Percentiles rank a stretch among this genome's conserved stretches.
Evolutionary conservation across 2,888 invertebrate genomes (phyloP).

Genomic region (Tipula vernalis): DNA sequence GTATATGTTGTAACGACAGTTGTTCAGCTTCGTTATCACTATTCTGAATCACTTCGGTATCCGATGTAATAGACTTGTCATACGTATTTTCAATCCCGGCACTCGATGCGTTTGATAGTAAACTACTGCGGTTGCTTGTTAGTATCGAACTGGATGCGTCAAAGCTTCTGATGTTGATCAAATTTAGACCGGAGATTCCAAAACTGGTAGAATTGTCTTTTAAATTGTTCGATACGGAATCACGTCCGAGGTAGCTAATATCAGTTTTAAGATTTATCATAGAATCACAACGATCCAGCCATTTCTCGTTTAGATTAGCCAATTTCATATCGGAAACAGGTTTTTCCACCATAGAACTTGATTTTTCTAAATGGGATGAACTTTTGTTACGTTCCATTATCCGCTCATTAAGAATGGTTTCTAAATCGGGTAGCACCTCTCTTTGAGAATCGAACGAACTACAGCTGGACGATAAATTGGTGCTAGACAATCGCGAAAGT

Average conservation of each 20-base stretch:
- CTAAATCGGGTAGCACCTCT: constrained; percentile 29
- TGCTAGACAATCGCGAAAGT: constrained; percentile 27
- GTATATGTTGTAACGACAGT: constrained; percentile 38
- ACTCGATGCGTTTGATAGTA: background rate
- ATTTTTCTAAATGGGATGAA: background rate
- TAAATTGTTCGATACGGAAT: background rate
- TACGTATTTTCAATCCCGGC: constrained; percentile 23
- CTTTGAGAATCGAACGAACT: constrained; percentile 5
- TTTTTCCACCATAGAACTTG: background rate
- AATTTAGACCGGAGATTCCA: constrained; percentile 8
- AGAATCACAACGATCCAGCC: constrained; percentile 28
- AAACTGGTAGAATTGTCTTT: background rate
- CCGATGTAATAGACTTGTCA: constrained; percentile 25
- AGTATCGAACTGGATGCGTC: background rate
- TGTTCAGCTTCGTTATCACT: constrained; percentile 50
- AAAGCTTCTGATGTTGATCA: background rate
- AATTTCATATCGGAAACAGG: constrained; percentile 19
- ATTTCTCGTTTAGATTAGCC: constrained; percentile 34
- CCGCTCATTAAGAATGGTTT: constrained; percentile 28
- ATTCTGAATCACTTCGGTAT: constrained; percentile 52
- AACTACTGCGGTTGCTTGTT: background rate
- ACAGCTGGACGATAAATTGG: constrained; percentile 14
- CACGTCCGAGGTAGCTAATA: background rate
- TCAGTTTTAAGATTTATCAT: constrained; percentile 15
- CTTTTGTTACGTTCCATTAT: constrained; percentile 22